Percentiles rank a stretch among this genome's conserved stretches.
phyloP scores from a whole-genome alignment of 2,113 vertebrate genomes.

The Buteo buteo region DNA sequence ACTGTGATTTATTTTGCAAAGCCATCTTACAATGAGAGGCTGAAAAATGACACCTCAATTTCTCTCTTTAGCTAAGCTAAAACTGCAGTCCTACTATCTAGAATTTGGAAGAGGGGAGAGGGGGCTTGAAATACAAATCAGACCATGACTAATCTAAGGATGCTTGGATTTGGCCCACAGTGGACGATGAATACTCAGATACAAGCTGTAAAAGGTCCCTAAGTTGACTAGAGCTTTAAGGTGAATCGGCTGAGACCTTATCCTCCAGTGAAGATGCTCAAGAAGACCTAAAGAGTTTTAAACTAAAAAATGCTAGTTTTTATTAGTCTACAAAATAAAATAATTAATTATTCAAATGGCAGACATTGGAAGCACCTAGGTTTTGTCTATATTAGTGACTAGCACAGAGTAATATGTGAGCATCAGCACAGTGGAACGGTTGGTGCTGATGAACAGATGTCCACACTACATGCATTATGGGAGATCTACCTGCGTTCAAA shows the following conservation, averaged over 20 bases:
- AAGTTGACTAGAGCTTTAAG: neutral
- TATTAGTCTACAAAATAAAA: neutral
- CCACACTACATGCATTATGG: neutral
- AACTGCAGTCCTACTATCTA: neutral
- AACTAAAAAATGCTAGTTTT: neutral
- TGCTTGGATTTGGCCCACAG: neutral
- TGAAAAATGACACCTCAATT: neutral
- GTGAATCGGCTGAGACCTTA: neutral
- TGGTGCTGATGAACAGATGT: neutral
- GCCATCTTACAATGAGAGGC: neutral
- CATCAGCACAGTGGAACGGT: neutral
- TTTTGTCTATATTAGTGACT: neutral
- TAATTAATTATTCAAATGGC: neutral
- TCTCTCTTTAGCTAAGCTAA: neutral
- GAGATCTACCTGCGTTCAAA: neutral
- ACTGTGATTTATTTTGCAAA: constrained; percentile 30
- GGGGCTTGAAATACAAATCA: neutral
- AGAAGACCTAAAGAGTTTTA: neutral
- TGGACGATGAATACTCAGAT: neutral
- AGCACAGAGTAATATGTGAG: neutral
- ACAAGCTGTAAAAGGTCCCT: neutral
- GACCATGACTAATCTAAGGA: neutral
- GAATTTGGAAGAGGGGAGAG: neutral
- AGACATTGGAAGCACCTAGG: neutral
- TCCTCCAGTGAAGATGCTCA: neutral